These are phyloP conservation scores for Numenius arquata DNA, from an alignment of 2,113 vertebrate species.

Conservation along the genomic window DNA sequence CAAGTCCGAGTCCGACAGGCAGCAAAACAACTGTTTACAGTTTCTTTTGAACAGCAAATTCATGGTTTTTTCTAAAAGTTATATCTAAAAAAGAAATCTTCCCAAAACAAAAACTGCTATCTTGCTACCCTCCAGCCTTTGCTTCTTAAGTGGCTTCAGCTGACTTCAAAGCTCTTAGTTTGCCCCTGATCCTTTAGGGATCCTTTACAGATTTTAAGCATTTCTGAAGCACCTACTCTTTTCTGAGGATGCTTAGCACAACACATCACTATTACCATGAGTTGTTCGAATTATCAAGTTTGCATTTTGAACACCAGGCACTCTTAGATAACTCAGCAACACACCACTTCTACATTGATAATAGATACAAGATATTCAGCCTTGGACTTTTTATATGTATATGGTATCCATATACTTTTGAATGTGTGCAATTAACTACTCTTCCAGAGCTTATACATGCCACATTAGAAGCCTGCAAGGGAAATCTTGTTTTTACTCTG, in stretches of 20 bases:
- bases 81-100: not conserved
- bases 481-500: not conserved
- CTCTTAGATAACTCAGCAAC: not conserved
- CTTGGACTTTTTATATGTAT: not conserved
- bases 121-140: not conserved
- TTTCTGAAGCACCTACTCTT: not conserved
- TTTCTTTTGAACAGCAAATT: not conserved
- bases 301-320: not conserved
- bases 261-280: not conserved
- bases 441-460: not conserved
- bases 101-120: not conserved
- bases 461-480: not conserved
- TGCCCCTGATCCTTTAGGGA: not conserved
- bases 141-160: not conserved
- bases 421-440: fast-evolving
- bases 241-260: not conserved
- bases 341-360: not conserved
- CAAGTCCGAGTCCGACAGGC: not conserved
- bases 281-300: not conserved
- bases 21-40: not conserved
- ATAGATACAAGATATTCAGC: fast-evolving
- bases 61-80: not conserved
- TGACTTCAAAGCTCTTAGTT: not conserved
- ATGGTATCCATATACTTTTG: not conserved
- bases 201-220: not conserved